Conservation (phyloP, 2,888 invertebrate genomes). For the Mycalesis mineus region DNA sequence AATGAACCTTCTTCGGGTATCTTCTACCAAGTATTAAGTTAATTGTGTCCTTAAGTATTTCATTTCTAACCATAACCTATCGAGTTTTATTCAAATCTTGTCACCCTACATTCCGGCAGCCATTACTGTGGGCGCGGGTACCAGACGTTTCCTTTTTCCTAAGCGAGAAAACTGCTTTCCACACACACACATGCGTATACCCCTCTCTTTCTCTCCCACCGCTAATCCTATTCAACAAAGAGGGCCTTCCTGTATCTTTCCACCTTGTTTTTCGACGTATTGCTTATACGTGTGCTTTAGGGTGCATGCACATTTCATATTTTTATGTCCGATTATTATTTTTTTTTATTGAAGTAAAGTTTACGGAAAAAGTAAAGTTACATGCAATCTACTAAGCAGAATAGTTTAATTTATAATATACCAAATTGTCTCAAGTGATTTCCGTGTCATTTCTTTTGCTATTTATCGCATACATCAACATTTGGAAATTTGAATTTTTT, state of each 20-base stretch:
- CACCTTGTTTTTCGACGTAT: constrained; percentile 9
- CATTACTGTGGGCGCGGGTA: constrained; percentile 21
- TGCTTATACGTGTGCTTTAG: constrained; percentile 2
- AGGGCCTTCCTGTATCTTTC: constrained; percentile 4
- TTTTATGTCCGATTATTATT: background rate
- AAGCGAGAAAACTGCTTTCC: constrained; percentile 28
- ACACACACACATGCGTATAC: constrained; percentile 15
- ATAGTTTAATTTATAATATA: too few relatives aligned
- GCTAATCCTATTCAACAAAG: constrained; percentile 1
- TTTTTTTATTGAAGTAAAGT: too few relatives aligned
- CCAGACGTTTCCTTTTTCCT: constrained; percentile 30
- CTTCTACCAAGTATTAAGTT: too few relatives aligned
- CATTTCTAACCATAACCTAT: too few relatives aligned
- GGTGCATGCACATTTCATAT: background rate
- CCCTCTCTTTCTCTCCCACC: constrained; percentile 15
- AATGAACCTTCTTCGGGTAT: too few relatives aligned
- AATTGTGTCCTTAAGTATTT: too few relatives aligned
- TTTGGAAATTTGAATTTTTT: too few relatives aligned
- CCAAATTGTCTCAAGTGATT: too few relatives aligned
- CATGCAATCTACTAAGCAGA: too few relatives aligned
- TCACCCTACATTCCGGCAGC: constrained; percentile 24
- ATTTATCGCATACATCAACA: too few relatives aligned
- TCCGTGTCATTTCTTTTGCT: too few relatives aligned
- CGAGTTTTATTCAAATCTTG: constrained; percentile 4
- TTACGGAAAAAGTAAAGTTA: too few relatives aligned